Base-by-base conservation (phyloP, 2,888 invertebrate genomes). In the Aporophyla lueneburgensis region DNA sequence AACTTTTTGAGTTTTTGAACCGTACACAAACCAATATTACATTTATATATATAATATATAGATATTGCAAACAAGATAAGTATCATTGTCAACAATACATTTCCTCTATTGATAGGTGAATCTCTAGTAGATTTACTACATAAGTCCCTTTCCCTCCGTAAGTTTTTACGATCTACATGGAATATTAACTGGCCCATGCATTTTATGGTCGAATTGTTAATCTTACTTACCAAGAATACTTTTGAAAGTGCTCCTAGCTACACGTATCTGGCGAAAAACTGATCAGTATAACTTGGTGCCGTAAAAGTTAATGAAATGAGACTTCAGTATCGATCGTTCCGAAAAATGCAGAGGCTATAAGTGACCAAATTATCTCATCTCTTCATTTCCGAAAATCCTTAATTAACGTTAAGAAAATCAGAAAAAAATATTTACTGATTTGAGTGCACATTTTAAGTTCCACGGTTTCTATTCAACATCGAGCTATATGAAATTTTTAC, bases 131-230 rank as follows among this genome's bases (percentile, higher is more conserved):
- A 76, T 69, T 76, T 69, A 61, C 51, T 69, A 33, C 63, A 54
- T 67, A 62, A 74, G 58, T 40, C 65, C 53, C 63, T 75, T 74
- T 65, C 63, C 49, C 54, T 49, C 7, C 14, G 65, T 33, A 66
- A 24, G 27, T 21, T 75, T 79, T 79, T 74, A 79, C 74, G 80
- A 80, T 66, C 74, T 58, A 51, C 46, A 53, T 43, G 51, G 56
- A 9, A 46, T 54, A 69, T 80, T 80, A 65, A 80, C 49, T 67
- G 19, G 53, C 16, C 24, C 19, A 67, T 46, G 80, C 21, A 80
- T 40, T 70, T 80, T 67, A 74, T 16, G 46, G 53, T 54, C 76
- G 53, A 33, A 53, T 58, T 58, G 72, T 53, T 58, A 40, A 58
- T 78, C n/a, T 53, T 65, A 40, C 33, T 53, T 72, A 49, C n/a